A percentile compares a stretch with the other conserved stretches of the same genome.
These are phyloP conservation scores for Tenodera sinensis DNA, from an alignment of 2,888 invertebrate genomes.

Conservation along the genomic window DNA sequence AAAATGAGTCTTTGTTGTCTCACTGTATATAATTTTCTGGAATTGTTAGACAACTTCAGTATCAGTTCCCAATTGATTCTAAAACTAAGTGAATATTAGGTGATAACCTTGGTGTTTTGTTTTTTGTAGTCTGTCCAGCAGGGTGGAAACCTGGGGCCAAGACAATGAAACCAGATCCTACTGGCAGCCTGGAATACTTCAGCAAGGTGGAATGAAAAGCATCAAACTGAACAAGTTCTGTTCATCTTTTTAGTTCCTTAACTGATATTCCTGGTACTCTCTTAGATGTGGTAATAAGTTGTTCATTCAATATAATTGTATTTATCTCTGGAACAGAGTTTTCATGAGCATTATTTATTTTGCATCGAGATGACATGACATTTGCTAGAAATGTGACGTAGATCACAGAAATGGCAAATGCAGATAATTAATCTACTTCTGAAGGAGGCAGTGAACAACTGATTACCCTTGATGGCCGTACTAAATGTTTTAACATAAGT, in stretches of 20 bases:
- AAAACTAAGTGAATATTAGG: too few relatives aligned
- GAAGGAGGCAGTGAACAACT: not conserved
- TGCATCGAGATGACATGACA: too few relatives aligned
- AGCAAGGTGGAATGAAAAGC: constrained; percentile 28
- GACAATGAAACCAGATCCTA: constrained; percentile 86
- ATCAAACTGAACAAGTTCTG: not conserved
- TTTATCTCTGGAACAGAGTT: not conserved
- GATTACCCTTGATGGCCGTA: not conserved
- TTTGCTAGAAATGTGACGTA: too few relatives aligned
- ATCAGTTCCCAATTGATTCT: too few relatives aligned
- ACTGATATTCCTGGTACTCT: not conserved
- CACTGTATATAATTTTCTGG: too few relatives aligned
- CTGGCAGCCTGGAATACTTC: constrained; percentile 82
- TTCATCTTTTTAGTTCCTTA: not conserved
- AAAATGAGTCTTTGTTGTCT: too few relatives aligned
- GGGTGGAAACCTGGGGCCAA: constrained; percentile 91
- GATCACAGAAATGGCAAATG: not conserved
- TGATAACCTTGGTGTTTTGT: not conserved
- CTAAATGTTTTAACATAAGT: not conserved
- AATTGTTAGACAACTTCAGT: too few relatives aligned
- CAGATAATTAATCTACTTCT: too few relatives aligned
- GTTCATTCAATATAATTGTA: not conserved
- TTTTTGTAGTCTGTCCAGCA: constrained; percentile 75
- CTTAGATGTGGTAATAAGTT: not conserved
- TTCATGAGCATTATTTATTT: too few relatives aligned